Base-by-base conservation (phyloP, 1,140 invertebrate genomes). In the Eurytemora carolleeae region DNA sequence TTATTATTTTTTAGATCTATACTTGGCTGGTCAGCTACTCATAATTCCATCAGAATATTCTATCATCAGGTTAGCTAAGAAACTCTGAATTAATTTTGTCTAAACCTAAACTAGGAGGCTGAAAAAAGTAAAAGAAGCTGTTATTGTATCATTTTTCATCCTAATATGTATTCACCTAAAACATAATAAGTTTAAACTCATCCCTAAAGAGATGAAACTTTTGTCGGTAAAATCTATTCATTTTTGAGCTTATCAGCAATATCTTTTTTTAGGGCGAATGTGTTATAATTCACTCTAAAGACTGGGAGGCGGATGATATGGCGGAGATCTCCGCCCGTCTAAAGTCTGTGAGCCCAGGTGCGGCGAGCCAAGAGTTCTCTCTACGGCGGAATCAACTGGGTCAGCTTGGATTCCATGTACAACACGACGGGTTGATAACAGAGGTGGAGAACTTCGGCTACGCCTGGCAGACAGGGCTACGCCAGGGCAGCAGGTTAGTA, bases 381-480 rank as follows among this genome's bases (percentile, higher is more conserved):
- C 74, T 86, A 65, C 78, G 81, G 64, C 75, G 89, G 19, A 92
- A 90, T 69, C 79, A 80, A 53, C 76, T 85, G 53, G 84, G 87
- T 31, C 88, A 94, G 69, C 78, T 96, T 26, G 92, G 92, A 23
- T 96, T 96, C 75, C 89, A 96, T 71, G 87, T 96, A 21, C 89
- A 95, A 69, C 86, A 87, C 16, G 92, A 96, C 73, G 93, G 92
- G 2, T 80, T 96, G 2, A 88, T 97, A 1, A 94, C 88, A 1
- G 85, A 93, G 69, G 91, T 96, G 0, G 91, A 95, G 72, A 79
- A 78, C 61, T 82, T 83, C 69, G 88, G 90, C 2, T 79, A 83
- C 64, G 91, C 93, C 12, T 87, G 84, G 76, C 80, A 86, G 63
- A 86, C 87, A n/a, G 91, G 91, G 21, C 76, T 97, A 0, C 72